These are phyloP conservation scores for Pseudomyrmex dendroicus DNA, from an alignment of 1,140 invertebrate species.

Conservation along the genomic window DNA sequence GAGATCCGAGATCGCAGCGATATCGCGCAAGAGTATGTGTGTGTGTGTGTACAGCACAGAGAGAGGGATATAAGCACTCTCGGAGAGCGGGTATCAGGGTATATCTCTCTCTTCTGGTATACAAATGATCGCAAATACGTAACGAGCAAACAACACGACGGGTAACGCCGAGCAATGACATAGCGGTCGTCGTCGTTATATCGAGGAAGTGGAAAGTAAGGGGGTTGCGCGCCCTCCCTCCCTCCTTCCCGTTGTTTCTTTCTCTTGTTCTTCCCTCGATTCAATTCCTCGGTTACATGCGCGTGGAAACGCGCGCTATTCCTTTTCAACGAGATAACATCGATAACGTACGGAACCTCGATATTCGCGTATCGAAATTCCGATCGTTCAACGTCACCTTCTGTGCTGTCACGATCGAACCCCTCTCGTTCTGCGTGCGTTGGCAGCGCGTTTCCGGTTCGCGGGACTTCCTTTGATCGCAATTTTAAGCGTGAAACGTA, in stretches of 20 bases:
- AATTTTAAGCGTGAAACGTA: slow-evolving; percentile 14
- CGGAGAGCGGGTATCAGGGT: slow-evolving; percentile 33
- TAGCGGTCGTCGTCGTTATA: slow-evolving; percentile 21
- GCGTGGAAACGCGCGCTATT: neutral
- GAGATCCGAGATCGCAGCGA: slow-evolving; percentile 43
- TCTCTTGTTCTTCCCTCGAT: slow-evolving; percentile 42
- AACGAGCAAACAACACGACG: slow-evolving; percentile 44
- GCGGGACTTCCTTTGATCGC: slow-evolving; percentile 33
- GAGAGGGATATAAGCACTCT: slow-evolving; percentile 26
- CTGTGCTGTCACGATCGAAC: neutral
- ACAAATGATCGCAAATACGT: slow-evolving; percentile 55
- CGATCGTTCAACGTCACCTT: slow-evolving; percentile 44
- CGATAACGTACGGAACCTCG: slow-evolving; percentile 37
- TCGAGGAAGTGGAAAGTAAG: slow-evolving; percentile 39
- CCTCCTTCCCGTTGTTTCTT: slow-evolving; percentile 25
- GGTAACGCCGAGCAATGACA: slow-evolving; percentile 19
- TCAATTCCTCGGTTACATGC: slow-evolving; percentile 43
- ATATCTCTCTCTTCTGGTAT: slow-evolving; percentile 32
- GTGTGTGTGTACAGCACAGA: slow-evolving; percentile 32
- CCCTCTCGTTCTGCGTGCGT: slow-evolving; percentile 32
- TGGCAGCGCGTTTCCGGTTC: slow-evolving; percentile 34
- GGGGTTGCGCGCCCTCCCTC: neutral
- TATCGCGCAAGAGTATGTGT: slow-evolving; percentile 18
- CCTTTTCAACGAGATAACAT: slow-evolving; percentile 38
- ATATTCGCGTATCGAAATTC: slow-evolving; percentile 57